Evolutionary conservation across 2,113 vertebrate species (phyloP), one percentile per base, ranked within the genome.

Genomic region (chimpanzee (Pan troglodytes)): DNA sequence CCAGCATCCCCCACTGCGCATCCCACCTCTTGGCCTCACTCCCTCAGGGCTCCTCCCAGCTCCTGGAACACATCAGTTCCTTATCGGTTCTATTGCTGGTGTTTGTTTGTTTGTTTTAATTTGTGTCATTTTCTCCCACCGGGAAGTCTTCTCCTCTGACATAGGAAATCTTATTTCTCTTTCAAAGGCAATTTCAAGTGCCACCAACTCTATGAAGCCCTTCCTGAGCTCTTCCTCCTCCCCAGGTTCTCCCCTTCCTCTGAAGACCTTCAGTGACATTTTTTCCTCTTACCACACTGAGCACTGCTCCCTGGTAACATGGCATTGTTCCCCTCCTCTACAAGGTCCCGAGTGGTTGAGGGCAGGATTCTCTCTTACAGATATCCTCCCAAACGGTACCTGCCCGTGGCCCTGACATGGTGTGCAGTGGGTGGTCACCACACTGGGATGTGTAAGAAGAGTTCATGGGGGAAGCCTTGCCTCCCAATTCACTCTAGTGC

Each of bases 401-500:
- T 25, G 43, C 81, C 78, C 6, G 0, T 1, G 7, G 9, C 68
- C 20, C 38, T 20, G 50, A 27, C 43, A 8, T 2, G 22, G 3
- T 0, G 0, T 6, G 13, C 13, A 48, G 11, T 1, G 2, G 57
- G 23, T 2, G 18, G 57, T 78, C 73, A 45, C 78, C 90, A 23
- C 48, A n/a, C 13, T 2, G 45, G 52, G 80, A 22, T 52, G 48
- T 32, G 7, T 16, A 25, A 57, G 70, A 43, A 55, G 52, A 20
- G 40, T 67, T 48, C 14, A 2, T 0, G 3, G n/a, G 9, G 35
- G 55, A 6, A 0, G 9, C 4, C 1, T 1, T 18, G 70, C 38
- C 38, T 59, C 35, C 83, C 38, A 20, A 16, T 9, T 32, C 23
- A 38, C 57, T 32, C 57, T 50, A 50, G 10, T 2, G 23, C 22